These are phyloP conservation scores for Tachystola acroxantha DNA, from an alignment of 2,888 invertebrate species.

Conservation along the genomic window DNA sequence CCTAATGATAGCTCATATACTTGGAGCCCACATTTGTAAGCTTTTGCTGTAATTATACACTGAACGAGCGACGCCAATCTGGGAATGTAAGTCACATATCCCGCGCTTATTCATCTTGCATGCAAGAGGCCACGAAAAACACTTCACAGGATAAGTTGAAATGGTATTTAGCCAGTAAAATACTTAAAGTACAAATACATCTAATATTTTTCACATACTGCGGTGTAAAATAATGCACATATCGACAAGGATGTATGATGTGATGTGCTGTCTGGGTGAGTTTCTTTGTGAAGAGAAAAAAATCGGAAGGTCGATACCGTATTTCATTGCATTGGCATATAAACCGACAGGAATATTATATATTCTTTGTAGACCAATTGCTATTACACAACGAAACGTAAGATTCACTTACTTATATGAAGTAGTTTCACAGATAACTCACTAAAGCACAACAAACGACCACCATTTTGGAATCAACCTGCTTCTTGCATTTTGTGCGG, in stretches of 20 bases:
- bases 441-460: constrained; percentile 76
- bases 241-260: constrained; percentile 7
- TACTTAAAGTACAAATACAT: neutral
- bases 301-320: neutral
- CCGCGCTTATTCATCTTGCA: constrained; percentile 59
- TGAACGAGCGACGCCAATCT: constrained; percentile 44
- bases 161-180: too few species aligned
- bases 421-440: constrained; percentile 48
- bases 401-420: constrained; percentile 31
- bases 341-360: neutral
- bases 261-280: constrained; percentile 1
- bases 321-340: neutral
- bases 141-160: neutral
- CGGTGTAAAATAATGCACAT: neutral
- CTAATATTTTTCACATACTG: neutral
- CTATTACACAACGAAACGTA: constrained; percentile 3
- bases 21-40: too few species aligned
- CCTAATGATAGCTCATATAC: too few species aligned
- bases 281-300: constrained; percentile 14
- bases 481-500: constrained; percentile 32
- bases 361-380: neutral
- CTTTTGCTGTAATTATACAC: constrained; percentile 17
- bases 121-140: neutral
- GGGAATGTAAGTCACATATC: constrained; percentile 45
- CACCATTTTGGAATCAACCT: constrained; percentile 75